phyloP scores from a whole-genome alignment of 2,888 invertebrate species.

The Drosophila koepferae region DNA sequence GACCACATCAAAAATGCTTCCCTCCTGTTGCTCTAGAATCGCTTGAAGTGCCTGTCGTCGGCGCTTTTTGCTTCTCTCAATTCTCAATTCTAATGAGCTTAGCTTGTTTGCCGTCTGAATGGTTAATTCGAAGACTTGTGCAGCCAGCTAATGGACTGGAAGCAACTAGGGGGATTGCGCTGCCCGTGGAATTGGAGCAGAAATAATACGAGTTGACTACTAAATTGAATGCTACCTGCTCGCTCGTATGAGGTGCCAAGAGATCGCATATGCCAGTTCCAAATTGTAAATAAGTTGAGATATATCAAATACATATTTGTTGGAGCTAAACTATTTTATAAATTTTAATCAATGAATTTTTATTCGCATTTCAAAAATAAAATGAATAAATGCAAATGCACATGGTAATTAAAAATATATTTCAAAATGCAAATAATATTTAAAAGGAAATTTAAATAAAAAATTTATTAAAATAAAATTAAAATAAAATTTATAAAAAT shows the following conservation, averaged over 20 bases:
- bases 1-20: constrained; percentile 7
- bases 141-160: constrained; percentile 30
- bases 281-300: background rate
- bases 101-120: constrained; percentile 58
- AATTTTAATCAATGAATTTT: too few relatives aligned
- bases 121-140: constrained; percentile 55
- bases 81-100: constrained; percentile 49
- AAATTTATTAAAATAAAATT: too few relatives aligned
- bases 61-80: constrained; percentile 32
- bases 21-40: constrained; percentile 37
- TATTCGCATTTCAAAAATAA: too few relatives aligned
- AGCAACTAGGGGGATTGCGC: constrained; percentile 19
- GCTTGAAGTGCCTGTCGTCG: constrained; percentile 31
- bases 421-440: too few relatives aligned
- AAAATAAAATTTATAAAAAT: too few relatives aligned
- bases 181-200: constrained; percentile 58
- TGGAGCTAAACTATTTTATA: too few relatives aligned
- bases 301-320: background rate
- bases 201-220: constrained; percentile 19
- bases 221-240: background rate
- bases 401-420: too few relatives aligned
- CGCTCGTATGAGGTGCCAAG: background rate
- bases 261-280: background rate
- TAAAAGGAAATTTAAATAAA: too few relatives aligned
- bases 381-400: too few relatives aligned